Base-by-base conservation (phyloP, 2,113 vertebrate species). In the Zosterops japonicus region DNA sequence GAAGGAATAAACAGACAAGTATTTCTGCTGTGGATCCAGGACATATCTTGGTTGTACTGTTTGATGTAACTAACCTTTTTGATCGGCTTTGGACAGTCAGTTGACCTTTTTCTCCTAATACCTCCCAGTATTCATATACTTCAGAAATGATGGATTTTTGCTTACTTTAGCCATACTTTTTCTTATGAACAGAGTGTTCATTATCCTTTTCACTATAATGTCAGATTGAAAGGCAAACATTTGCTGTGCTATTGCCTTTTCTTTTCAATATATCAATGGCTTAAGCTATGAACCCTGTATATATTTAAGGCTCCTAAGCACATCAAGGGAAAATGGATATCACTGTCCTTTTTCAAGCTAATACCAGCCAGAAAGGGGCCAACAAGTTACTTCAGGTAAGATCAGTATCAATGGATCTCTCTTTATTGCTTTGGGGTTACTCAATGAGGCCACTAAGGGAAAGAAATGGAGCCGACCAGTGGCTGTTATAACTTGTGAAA, bases 61-160 rank as follows among this genome's bases (percentile, higher is more conserved):
- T 93, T 94, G 70, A 79, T 87, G 19, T 72, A 86, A 81, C 36
- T 94, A 76, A 75, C 82, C 61, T 79, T 84, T 93, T 36, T 89
- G 65, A 83, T 77, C 56, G 70, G 55, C 47, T 94, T 68, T 92
- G 78, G 81, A 85, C 75, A 90, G 46, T 61, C 86, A 44, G 29
- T 68, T 97, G 95, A 95, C 55, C 89, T 97, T 97, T 96, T 65
- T 53, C 81, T 93, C 44, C 68, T 96, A 97, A 97, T 87, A 95
- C 49, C 24, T 96, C 11, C 20, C 61, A 89, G 77, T 42, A 83
- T 71, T 55, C 44, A 72, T 25, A 16, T 79, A 71, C 44, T 95
- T 85, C 55, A 89, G 84, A 97, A 87, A 69, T 29, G 33, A 72
- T 7, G 39, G 41, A 5, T 63, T 87, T 95, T 80, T 90, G 86